Conservation (phyloP, 2,888 invertebrate genomes). For the Trachelus iudaicus region DNA sequence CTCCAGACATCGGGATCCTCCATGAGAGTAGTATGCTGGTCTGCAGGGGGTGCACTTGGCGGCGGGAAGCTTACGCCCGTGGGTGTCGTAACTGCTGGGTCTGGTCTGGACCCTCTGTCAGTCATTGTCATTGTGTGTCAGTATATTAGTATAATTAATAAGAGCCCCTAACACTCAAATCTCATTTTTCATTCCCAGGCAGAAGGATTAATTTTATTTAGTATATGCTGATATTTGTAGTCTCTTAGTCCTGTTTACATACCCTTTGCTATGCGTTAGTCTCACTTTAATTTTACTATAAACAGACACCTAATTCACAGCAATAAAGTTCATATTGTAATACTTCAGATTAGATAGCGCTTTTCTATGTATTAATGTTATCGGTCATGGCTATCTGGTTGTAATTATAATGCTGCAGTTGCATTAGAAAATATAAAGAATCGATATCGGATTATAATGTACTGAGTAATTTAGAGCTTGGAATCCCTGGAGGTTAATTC, state of each 20-base stretch:
- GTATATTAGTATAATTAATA: constrained; percentile 5
- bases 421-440: not conserved
- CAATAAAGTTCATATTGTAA: not conserved
- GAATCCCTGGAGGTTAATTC: not conserved
- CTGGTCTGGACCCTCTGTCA: constrained; percentile 83
- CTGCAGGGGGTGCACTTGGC: constrained; percentile 72
- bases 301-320: not conserved
- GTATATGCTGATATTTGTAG: not conserved
- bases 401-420: not conserved
- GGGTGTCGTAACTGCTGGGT: constrained; percentile 85
- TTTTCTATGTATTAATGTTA: not conserved
- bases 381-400: not conserved
- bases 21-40: constrained; percentile 86
- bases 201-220: constrained; percentile 5
- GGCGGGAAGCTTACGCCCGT: constrained; percentile 74
- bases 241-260: not conserved
- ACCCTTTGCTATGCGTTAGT: not conserved
- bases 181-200: constrained; percentile 6
- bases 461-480: not conserved
- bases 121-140: constrained; percentile 26
- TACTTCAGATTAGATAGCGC: not conserved
- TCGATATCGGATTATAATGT: not conserved
- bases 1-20: constrained; percentile 95
- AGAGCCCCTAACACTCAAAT: not conserved
- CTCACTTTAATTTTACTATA: not conserved